Conservation (phyloP, 2,797 vertebrate genomes). For the Saxicola maurus region DNA sequence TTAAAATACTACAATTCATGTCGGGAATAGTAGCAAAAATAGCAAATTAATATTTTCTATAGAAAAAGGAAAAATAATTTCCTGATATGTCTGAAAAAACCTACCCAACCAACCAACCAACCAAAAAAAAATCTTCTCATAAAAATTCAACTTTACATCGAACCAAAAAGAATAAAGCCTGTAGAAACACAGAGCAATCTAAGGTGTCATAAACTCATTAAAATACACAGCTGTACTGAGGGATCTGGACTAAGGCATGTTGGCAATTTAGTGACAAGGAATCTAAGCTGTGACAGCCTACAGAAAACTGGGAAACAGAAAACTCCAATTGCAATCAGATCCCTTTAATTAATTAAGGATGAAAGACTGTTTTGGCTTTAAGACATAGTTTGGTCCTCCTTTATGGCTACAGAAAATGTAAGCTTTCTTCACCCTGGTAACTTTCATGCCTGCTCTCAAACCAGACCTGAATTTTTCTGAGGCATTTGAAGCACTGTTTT, state of each 20-base stretch:
- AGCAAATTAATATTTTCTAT: background rate
- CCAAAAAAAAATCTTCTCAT: background rate
- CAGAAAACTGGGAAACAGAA: background rate
- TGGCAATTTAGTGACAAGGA: background rate
- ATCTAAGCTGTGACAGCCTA: background rate
- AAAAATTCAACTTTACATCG: background rate
- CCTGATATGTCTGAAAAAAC: background rate
- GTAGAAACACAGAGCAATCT: background rate
- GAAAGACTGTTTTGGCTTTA: background rate
- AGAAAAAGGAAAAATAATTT: background rate
- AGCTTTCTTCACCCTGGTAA: background rate
- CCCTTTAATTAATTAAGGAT: constrained; percentile 1
- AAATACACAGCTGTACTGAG: background rate
- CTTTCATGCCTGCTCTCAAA: background rate
- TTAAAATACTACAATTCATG: background rate
- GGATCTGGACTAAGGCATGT: background rate
- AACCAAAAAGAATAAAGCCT: background rate
- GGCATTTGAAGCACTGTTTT: background rate
- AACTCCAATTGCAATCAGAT: background rate
- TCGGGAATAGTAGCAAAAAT: background rate
- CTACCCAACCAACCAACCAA: too few species aligned
- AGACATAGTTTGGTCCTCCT: background rate
- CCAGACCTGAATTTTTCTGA: background rate
- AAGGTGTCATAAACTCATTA: background rate
- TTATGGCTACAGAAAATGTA: background rate